A percentile compares a stretch with the other conserved stretches of the same genome.
Evolutionary conservation across 1,140 invertebrate species (phyloP).

Genomic region (Aphis gossypii): DNA sequence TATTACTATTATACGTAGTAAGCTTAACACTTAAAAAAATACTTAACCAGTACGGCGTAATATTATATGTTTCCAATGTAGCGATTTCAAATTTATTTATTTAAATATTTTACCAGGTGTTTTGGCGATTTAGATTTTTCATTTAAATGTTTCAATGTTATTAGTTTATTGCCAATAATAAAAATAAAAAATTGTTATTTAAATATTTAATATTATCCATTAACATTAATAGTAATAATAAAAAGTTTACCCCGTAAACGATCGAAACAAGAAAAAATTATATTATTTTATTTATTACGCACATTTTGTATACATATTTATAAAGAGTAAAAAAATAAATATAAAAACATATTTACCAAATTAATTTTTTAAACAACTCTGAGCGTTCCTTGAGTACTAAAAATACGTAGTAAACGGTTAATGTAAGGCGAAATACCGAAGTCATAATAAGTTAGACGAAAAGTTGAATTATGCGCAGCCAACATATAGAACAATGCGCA

Average conservation of each 20-base stretch:
- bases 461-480: not conserved
- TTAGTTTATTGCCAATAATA: not conserved
- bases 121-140: not conserved
- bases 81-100: not conserved
- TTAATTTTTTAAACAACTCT: slow-evolving; percentile 8
- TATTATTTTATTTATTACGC: not conserved
- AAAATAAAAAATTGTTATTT: not conserved
- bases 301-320: not conserved
- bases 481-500: not conserved
- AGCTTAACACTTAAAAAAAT: not conserved
- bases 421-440: not conserved
- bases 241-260: not conserved
- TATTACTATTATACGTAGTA: too few relatives aligned
- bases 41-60: not conserved
- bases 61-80: not conserved
- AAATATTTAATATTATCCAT: not conserved
- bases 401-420: not conserved
- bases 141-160: not conserved
- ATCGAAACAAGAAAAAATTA: not conserved
- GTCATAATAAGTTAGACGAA: not conserved
- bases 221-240: not conserved
- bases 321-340: not conserved
- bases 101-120: not conserved
- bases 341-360: not conserved
- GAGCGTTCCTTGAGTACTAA: not conserved